phyloP scores from a whole-genome alignment of 2,113 vertebrate species.

The Perca schrenkii region DNA sequence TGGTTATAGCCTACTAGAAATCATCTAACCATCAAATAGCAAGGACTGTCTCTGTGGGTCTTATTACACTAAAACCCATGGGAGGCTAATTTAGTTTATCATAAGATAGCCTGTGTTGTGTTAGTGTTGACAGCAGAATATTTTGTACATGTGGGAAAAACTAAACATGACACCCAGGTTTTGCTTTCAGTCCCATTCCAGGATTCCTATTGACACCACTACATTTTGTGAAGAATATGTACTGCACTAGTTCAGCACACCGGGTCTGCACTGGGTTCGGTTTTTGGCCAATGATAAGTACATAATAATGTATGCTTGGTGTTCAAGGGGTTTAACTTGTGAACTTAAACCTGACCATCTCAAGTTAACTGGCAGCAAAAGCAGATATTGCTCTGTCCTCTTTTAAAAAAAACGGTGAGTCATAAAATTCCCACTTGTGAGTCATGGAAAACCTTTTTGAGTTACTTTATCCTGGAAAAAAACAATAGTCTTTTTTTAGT shows the following conservation, averaged over 20 bases:
- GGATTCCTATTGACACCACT: not conserved
- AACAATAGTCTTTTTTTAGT: not conserved
- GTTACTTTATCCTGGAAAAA: not conserved
- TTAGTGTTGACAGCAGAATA: constrained; percentile 32
- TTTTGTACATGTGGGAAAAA: constrained; percentile 18
- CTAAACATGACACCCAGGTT: constrained; percentile 16
- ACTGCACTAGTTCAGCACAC: not conserved
- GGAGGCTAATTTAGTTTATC: constrained; percentile 44
- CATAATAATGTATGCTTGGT: not conserved
- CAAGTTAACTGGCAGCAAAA: not conserved
- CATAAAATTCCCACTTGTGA: no score
- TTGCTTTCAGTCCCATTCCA: constrained; percentile 10
- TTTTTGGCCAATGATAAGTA: not conserved
- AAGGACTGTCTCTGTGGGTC: constrained; percentile 41
- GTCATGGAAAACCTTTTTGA: not conserved
- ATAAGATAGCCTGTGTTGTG: constrained; percentile 24
- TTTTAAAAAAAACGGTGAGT: no score
- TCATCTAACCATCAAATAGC: constrained; percentile 49
- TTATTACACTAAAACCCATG: constrained; percentile 23
- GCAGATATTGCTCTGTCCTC: not conserved
- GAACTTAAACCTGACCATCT: not conserved
- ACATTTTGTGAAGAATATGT: not conserved
- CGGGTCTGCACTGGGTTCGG: not conserved
- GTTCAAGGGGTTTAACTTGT: not conserved
- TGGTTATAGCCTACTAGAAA: constrained; percentile 55